Conservation (phyloP, 2,797 vertebrate genomes). For the Rhadinocentrus ornatus region DNA sequence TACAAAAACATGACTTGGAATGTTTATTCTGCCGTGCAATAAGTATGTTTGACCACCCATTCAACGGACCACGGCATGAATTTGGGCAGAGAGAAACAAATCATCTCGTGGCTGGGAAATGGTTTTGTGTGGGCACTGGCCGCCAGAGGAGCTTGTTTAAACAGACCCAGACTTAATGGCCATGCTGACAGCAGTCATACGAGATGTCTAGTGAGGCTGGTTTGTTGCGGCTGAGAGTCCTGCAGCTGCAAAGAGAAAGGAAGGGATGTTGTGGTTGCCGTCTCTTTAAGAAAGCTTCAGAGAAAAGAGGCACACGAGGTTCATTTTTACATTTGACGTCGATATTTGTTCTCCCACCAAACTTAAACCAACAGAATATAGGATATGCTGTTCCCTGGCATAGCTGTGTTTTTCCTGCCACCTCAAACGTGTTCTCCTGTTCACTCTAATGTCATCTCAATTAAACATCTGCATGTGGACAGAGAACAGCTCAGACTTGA, state of each 20-base stretch:
- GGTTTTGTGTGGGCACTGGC: conserved; percentile 63
- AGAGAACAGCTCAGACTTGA: conserved; percentile 58
- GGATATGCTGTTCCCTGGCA: conserved; percentile 50
- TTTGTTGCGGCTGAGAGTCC: conserved; percentile 57
- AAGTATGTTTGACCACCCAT: conserved; percentile 65
- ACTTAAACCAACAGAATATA: conserved; percentile 63
- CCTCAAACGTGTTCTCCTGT: conserved; percentile 62
- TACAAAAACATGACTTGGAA: conserved; percentile 53
- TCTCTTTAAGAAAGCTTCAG: conserved; percentile 59
- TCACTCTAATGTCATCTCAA: conserved; percentile 66
- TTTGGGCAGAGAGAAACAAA: conserved; percentile 53
- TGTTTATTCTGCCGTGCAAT: conserved; percentile 63
- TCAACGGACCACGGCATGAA: conserved; percentile 62
- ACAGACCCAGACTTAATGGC: conserved; percentile 72
- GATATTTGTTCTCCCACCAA: conserved; percentile 62
- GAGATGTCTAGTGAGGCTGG: conserved; percentile 70
- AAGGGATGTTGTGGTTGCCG: conserved; percentile 60
- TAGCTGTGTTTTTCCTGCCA: conserved; percentile 69
- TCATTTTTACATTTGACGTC: conserved; percentile 56
- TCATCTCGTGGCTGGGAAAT: conserved; percentile 46
- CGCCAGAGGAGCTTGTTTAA: conserved; percentile 71
- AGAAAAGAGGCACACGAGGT: conserved; percentile 50
- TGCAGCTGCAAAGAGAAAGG: conserved; percentile 54
- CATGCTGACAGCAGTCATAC: conserved; percentile 76
- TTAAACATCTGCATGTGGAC: conserved; percentile 55